Conservation (phyloP, 2,797 vertebrate genomes). For the Agapornis canus region DNA sequence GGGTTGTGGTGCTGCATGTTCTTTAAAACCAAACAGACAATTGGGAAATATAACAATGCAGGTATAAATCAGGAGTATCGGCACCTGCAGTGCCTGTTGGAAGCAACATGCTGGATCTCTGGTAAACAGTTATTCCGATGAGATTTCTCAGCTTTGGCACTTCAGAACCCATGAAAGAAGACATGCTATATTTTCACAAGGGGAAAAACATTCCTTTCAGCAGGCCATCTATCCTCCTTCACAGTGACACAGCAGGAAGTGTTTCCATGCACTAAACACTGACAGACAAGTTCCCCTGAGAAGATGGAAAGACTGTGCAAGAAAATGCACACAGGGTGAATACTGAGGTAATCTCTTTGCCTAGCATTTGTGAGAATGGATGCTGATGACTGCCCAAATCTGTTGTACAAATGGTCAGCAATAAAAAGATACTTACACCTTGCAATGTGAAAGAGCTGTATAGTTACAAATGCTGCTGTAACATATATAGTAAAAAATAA, state of each 20-base stretch:
- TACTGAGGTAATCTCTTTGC: not conserved
- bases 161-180: not conserved
- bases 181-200: not conserved
- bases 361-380: not conserved
- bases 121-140: accelerated
- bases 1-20: not conserved
- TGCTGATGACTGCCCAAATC: not conserved
- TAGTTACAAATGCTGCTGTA: not conserved
- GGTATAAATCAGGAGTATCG: accelerated
- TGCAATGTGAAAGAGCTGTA: not conserved
- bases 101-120: not conserved
- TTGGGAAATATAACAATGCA: not conserved
- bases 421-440: not conserved
- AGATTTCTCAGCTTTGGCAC: not conserved
- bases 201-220: not conserved
- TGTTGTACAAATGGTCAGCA: not conserved
- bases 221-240: not conserved
- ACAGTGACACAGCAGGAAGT: not conserved
- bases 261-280: not conserved
- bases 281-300: not conserved
- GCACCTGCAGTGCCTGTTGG: not conserved
- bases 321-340: not conserved
- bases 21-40: not conserved
- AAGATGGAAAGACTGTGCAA: not conserved
- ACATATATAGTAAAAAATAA: not conserved